These are phyloP conservation scores for Nemopilema nomurai DNA, from an alignment of 30 jellyfish, hydroid and myxozoan genomes.

Conservation along the genomic window DNA sequence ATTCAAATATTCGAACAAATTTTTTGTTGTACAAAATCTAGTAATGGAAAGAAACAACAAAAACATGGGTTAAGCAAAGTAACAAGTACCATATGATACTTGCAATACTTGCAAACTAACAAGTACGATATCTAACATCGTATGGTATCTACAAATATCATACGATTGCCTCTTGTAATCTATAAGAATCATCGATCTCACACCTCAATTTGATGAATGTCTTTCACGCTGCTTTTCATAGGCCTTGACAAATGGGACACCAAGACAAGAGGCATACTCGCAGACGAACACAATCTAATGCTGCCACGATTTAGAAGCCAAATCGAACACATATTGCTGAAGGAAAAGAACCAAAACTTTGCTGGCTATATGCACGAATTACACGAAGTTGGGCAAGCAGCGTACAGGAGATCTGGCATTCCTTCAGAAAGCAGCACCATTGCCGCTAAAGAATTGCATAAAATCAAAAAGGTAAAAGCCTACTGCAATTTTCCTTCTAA, in stretches of 20 bases:
- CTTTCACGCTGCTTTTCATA: not conserved
- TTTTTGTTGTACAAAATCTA: too few species aligned
- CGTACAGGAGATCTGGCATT: conserved; percentile 45
- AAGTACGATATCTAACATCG: too few species aligned
- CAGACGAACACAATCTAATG: conserved; percentile 11
- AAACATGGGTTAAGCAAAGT: too few species aligned
- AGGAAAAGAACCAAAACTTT: conserved; percentile 28
- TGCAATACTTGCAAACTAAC: too few species aligned
- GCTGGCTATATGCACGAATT: conserved; percentile 38
- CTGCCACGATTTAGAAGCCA: conserved; percentile 44
- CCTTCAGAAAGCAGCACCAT: conserved; percentile 19
- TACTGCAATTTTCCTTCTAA: not conserved
- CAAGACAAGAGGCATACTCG: conserved; percentile 9
- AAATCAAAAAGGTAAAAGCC: conserved; percentile 26
- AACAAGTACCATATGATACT: too few species aligned
- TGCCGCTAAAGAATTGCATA: conserved; percentile 37
- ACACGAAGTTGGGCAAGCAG: conserved; percentile 42
- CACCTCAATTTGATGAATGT: too few species aligned
- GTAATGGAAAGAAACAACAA: too few species aligned
- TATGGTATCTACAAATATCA: too few species aligned
- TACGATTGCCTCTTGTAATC: too few species aligned
- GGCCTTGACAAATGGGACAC: conserved; percentile 54
- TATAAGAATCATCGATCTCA: too few species aligned
- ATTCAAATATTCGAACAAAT: too few species aligned
- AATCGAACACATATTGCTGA: conserved; percentile 32